Conservation (phyloP, 2,888 invertebrate species). For the Sabatieria punctata region DNA sequence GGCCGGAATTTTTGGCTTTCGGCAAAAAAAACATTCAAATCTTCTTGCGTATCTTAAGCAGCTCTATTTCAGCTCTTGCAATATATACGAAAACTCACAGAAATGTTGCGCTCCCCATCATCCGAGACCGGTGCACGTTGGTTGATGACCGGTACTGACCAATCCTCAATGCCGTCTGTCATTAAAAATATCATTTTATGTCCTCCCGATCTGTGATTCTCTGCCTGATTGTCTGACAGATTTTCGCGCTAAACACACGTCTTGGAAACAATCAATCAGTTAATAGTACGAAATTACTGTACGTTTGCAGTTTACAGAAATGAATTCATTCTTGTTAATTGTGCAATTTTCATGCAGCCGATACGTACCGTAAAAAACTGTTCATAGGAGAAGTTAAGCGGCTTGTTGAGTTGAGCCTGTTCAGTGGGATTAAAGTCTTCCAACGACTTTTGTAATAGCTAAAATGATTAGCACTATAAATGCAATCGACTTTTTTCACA, state of each 20-base stretch:
- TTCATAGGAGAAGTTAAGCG: slow-evolving; percentile 37
- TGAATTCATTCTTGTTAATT: too few species aligned
- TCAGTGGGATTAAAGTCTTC: neutral
- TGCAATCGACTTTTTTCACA: too few species aligned
- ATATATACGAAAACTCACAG: too few species aligned
- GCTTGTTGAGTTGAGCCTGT: slow-evolving; percentile 14
- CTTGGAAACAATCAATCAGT: neutral
- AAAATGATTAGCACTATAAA: neutral
- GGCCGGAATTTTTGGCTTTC: too few species aligned
- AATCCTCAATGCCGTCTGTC: slow-evolving; percentile 43
- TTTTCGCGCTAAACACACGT: slow-evolving; percentile 10
- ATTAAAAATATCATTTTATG: slow-evolving; percentile 41
- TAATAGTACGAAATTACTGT: neutral
- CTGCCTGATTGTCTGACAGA: slow-evolving; percentile 7
- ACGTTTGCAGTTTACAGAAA: too few species aligned
- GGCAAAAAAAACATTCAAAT: neutral
- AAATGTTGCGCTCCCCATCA: too few species aligned
- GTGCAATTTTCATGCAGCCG: too few species aligned
- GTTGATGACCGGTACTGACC: slow-evolving; percentile 37
- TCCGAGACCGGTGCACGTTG: slow-evolving; percentile 21
- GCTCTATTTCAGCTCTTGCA: too few species aligned
- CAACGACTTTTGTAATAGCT: slow-evolving; percentile 5
- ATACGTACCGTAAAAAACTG: slow-evolving; percentile 33
- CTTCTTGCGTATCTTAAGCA: neutral
- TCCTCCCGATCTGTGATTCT: slow-evolving; percentile 30